These are phyloP conservation scores for Drosophila suboccidentalis DNA, from an alignment of 2,888 invertebrate genomes.

Conservation along the genomic window DNA sequence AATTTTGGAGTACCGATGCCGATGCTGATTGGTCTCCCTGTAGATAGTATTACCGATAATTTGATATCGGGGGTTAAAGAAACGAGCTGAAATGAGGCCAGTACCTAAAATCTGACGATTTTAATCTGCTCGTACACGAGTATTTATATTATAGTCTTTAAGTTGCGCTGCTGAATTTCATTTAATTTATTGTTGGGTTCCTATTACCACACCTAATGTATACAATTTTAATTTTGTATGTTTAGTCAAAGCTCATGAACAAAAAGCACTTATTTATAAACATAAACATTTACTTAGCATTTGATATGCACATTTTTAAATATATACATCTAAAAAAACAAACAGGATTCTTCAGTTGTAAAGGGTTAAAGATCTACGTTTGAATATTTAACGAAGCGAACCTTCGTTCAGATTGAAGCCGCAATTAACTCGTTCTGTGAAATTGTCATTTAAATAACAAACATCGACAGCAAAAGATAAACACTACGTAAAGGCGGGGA, in stretches of 20 bases:
- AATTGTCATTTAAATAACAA: conserved; percentile 34
- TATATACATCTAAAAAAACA: conserved; percentile 13
- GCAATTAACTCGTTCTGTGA: background rate
- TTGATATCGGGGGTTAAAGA: conserved; percentile 14
- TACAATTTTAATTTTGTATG: conserved; percentile 36
- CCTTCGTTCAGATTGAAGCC: background rate
- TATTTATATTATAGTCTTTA: conserved; percentile 59
- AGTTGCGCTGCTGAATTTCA: conserved; percentile 59
- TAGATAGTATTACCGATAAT: conserved; percentile 61
- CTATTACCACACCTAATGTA: conserved; percentile 42
- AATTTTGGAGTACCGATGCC: conserved; percentile 7
- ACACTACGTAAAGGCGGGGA: background rate
- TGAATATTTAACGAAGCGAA: conserved; percentile 15
- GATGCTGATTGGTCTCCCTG: conserved; percentile 1
- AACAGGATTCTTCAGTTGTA: background rate
- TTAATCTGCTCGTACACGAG: conserved; percentile 49
- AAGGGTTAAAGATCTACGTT: conserved; percentile 7
- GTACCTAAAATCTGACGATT: conserved; percentile 49
- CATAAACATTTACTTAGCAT: conserved; percentile 67
- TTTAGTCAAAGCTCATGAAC: conserved; percentile 51
- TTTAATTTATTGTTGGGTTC: conserved; percentile 58
- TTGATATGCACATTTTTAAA: conserved; percentile 60
- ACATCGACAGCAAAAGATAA: conserved; percentile 18
- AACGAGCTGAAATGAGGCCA: conserved; percentile 70
- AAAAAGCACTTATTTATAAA: conserved; percentile 69